Percentiles rank a stretch among this genome's conserved stretches.
phyloP scores from a whole-genome alignment of 2,888 invertebrate genomes.

The Silvanus unidentatus region DNA sequence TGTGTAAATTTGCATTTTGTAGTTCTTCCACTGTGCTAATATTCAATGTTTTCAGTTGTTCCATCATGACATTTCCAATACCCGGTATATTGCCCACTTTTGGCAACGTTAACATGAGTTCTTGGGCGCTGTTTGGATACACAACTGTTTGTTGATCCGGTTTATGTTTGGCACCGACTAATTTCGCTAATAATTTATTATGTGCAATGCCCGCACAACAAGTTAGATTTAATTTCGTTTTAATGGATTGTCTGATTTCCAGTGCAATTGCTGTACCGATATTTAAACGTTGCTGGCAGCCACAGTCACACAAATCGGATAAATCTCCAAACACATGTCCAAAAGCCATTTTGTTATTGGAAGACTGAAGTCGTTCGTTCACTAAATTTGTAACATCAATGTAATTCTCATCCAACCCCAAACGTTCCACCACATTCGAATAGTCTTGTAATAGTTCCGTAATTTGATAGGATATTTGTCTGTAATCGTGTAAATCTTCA shows the following conservation, averaged over 20 bases:
- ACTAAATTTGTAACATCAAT: conserved; percentile 71
- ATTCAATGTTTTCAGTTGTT: conserved; percentile 58
- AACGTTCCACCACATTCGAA: conserved; percentile 68
- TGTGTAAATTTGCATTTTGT: conserved; percentile 56
- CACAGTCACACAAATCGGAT: conserved; percentile 61
- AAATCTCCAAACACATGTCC: conserved; percentile 57
- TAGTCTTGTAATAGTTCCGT: conserved; percentile 65
- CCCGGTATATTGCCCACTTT: conserved; percentile 65
- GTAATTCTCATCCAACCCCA: conserved; percentile 82
- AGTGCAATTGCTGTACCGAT: conserved; percentile 69
- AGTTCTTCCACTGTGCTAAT: conserved; percentile 64
- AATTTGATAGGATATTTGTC: conserved; percentile 71
- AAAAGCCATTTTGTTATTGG: too few relatives aligned
- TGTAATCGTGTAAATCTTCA: conserved; percentile 76
- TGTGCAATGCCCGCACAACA: conserved; percentile 79
- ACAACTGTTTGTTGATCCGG: conserved; percentile 79
- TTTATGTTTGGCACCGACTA: conserved; percentile 66
- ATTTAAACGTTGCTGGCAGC: conserved; percentile 63
- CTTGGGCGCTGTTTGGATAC: conserved; percentile 61
- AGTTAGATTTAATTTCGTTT: conserved; percentile 64
- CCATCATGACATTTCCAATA: conserved; percentile 66
- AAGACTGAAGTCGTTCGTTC: conserved; percentile 47
- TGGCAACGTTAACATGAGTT: conserved; percentile 60
- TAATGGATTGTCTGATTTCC: conserved; percentile 67
- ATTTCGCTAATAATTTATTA: conserved; percentile 77